Evolutionary conservation across 2,113 vertebrate species (phyloP), one percentile per base, ranked within the genome.

Genomic region (Paraplagusia blochii): DNA sequence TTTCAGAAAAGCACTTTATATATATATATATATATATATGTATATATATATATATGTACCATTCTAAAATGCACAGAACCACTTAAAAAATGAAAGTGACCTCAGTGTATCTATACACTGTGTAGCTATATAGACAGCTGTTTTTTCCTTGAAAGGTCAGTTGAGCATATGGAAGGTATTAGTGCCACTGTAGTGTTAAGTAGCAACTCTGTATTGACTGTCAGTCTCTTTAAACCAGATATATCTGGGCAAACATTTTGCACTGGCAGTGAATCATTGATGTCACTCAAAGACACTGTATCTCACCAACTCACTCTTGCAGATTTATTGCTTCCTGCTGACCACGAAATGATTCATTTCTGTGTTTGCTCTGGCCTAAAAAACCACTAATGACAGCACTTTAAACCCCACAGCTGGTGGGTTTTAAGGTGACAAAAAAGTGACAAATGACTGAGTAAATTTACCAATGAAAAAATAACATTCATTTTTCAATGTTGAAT

Each of bases 331-430:
- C 54, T 59, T 66, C 58, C 22, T 35, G 38, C n/a, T 63, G 42
- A 43, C 29, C 46, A 52, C 45, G 40, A 58, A 56, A 15, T 61
- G 58, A 49, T 56, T 63, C 1, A 59, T 18, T 3, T 49, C 11
- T 33, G 1, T 68, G 64, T 77, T 65, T 57, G 46, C 65, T 42
- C 38, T 42, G 19, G 44, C 49, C 8, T 9, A 45, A 34, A 63
- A 63, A 68, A 50, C 51, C 71, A 59, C 55, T 79, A 61, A 71
- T 74, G 55, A 55, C 43, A 57, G 59, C 76, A 67, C 63, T 75
- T 71, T 60, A 67, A 42, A 60, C 54, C 46, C 46, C 17, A 14
- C 12, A 18, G 36, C 50, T 40, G 14, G 7, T 44, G 47, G n/a
- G 45, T 11, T 10, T 36, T 12, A 7, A 22, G 12, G n/a, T 46